phyloP scores from a whole-genome alignment of 2,888 invertebrate genomes.

The Ecliptopera silaceata region DNA sequence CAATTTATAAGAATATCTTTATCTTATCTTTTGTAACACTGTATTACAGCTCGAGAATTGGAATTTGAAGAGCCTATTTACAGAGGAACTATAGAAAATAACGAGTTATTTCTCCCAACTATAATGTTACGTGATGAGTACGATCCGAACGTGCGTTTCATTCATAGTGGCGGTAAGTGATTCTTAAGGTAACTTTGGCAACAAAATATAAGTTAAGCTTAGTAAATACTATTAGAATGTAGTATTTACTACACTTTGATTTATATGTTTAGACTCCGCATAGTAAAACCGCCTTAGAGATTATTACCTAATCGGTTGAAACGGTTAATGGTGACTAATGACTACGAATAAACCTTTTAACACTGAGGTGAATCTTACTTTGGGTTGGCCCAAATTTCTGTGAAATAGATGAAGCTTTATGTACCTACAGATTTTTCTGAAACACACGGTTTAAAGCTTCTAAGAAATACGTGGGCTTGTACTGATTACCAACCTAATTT shows the following conservation, averaged over 20 bases:
- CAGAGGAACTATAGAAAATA: conserved; percentile 53
- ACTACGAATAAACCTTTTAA: too few relatives aligned
- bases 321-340: too few relatives aligned
- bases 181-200: not conserved
- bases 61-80: conserved; percentile 56
- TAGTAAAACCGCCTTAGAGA: too few relatives aligned
- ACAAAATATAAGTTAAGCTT: not conserved
- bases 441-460: too few relatives aligned
- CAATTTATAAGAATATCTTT: conserved; percentile 25
- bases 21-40: conserved; percentile 34
- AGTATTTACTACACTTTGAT: too few relatives aligned
- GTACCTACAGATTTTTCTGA: too few relatives aligned
- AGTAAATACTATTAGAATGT: too few relatives aligned
- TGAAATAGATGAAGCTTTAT: too few relatives aligned
- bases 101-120: conserved; percentile 42
- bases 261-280: too few relatives aligned
- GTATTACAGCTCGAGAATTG: conserved; percentile 57
- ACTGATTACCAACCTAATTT: not conserved
- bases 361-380: too few relatives aligned
- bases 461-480: not conserved
- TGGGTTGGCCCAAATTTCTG: too few relatives aligned
- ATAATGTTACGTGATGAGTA: conserved; percentile 54
- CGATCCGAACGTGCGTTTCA: conserved; percentile 49
- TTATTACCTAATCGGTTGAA: too few relatives aligned
- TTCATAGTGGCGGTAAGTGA: conserved; percentile 58